A percentile compares a stretch with the other conserved stretches of the same genome.
phyloP scores from a whole-genome alignment of 2,888 invertebrate genomes.

The Ecliptopera silaceata region DNA sequence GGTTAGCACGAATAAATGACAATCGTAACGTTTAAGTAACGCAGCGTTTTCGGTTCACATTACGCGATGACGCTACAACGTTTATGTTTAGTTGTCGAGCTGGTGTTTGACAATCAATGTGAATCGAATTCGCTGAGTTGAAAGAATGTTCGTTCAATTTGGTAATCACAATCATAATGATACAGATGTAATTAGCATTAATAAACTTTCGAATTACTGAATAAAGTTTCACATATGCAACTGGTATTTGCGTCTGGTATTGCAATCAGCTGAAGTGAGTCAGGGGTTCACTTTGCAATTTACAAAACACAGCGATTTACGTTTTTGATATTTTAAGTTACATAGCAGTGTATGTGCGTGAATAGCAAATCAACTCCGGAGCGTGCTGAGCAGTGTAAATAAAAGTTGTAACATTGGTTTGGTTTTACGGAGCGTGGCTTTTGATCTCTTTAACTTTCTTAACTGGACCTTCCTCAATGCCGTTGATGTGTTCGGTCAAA shows the following conservation, averaged over 20 bases:
- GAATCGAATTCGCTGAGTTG: too few relatives aligned
- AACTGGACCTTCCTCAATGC: slow-evolving; percentile 25
- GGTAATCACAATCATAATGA: slow-evolving; percentile 35
- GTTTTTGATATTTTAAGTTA: background rate
- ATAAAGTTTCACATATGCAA: background rate
- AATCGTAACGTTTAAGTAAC: too few relatives aligned
- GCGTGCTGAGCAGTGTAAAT: too few relatives aligned
- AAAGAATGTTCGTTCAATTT: slow-evolving; percentile 48
- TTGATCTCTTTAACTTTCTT: slow-evolving; percentile 5
- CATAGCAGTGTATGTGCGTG: background rate
- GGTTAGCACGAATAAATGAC: too few relatives aligned
- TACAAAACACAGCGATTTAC: too few relatives aligned
- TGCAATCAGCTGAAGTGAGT: slow-evolving; percentile 9
- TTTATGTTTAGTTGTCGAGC: too few relatives aligned
- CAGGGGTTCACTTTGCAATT: background rate
- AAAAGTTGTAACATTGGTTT: too few relatives aligned
- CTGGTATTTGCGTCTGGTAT: background rate
- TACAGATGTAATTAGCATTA: background rate
- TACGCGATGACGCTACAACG: too few relatives aligned
- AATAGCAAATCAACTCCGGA: too few relatives aligned
- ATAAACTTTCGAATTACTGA: background rate
- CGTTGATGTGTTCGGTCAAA: slow-evolving; percentile 11
- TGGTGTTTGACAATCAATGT: too few relatives aligned
- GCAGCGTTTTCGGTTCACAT: too few relatives aligned
- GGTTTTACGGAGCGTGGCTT: too few relatives aligned